These are phyloP conservation scores for Triops cancriformis DNA, from an alignment of 1,140 invertebrate species.

Conservation along the genomic window DNA sequence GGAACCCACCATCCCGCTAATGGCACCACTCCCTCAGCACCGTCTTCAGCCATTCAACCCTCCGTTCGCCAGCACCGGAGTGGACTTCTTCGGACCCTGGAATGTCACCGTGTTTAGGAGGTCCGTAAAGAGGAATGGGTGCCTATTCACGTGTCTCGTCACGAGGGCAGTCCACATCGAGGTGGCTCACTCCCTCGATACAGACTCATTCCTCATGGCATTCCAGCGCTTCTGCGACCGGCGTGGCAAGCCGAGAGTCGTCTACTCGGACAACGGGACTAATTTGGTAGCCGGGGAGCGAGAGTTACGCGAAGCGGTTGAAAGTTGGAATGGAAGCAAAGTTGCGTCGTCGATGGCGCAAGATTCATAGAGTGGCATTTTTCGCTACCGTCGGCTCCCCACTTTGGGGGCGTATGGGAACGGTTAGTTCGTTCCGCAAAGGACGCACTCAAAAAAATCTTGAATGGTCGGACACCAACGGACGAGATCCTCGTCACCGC, in stretches of 20 bases:
- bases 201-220: no score
- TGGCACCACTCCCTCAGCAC: slow-evolving; percentile 29
- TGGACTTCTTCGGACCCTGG: slow-evolving; percentile 34
- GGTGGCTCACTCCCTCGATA: no score
- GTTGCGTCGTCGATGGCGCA: slow-evolving; percentile 20
- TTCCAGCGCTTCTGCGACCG: no score
- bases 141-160: slow-evolving; percentile 33
- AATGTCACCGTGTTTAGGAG: slow-evolving; percentile 28
- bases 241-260: no score
- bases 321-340: slow-evolving; percentile 28
- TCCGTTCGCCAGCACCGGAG: slow-evolving; percentile 29
- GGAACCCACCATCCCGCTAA: neutral
- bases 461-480: neutral
- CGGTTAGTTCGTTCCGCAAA: slow-evolving; percentile 27
- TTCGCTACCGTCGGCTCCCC: slow-evolving; percentile 29
- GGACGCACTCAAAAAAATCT: neutral
- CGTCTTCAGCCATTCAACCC: slow-evolving; percentile 21
- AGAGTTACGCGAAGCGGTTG: no score
- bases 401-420: slow-evolving; percentile 34
- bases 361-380: slow-evolving; percentile 33
- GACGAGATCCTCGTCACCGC: slow-evolving; percentile 14
- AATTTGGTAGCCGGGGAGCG: slow-evolving; percentile 35
- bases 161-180: slow-evolving; percentile 34
- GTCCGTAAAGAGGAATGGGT: slow-evolving; percentile 29
- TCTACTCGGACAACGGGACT: slow-evolving; percentile 29